Percentiles rank a stretch among this genome's conserved stretches.
Conservation (phyloP, 2,797 vertebrate genomes). For the Miichthys miiuy region DNA sequence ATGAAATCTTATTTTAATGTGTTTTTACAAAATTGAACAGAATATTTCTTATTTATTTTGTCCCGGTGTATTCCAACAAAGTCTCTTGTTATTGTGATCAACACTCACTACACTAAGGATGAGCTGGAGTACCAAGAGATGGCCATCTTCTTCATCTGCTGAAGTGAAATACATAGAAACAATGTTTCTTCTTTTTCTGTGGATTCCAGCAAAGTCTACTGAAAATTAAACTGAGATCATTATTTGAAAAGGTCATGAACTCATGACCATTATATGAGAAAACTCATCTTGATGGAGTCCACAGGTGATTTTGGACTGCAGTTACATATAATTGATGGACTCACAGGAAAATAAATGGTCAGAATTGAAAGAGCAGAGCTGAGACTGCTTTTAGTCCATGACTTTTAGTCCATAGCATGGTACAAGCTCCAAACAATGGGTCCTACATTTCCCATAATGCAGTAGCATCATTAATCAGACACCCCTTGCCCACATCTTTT, state of each 20-base stretch:
- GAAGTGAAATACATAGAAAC: not conserved
- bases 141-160: constrained; percentile 84
- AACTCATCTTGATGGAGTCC: not conserved
- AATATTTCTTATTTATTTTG: no score
- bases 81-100: constrained; percentile 78
- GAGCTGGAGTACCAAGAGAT: constrained; percentile 92
- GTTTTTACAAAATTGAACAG: not conserved
- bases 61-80: not conserved
- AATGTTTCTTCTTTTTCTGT: not conserved
- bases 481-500: not conserved
- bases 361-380: not conserved
- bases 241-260: not conserved
- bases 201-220: not conserved
- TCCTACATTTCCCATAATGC: not conserved
- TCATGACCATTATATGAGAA: not conserved
- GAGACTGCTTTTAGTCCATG: no score
- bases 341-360: not conserved
- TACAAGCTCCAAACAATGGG: not conserved
- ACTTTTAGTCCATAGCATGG: not conserved
- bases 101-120: constrained; percentile 84
- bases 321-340: no score
- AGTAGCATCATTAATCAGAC: not conserved
- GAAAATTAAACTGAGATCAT: not conserved
- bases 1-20: not conserved
- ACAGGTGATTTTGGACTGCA: not conserved